A percentile compares a stretch with the other conserved stretches of the same genome.
phyloP scores from a whole-genome alignment of 2,888 invertebrate genomes.

The Entomobrya multifasciata region DNA sequence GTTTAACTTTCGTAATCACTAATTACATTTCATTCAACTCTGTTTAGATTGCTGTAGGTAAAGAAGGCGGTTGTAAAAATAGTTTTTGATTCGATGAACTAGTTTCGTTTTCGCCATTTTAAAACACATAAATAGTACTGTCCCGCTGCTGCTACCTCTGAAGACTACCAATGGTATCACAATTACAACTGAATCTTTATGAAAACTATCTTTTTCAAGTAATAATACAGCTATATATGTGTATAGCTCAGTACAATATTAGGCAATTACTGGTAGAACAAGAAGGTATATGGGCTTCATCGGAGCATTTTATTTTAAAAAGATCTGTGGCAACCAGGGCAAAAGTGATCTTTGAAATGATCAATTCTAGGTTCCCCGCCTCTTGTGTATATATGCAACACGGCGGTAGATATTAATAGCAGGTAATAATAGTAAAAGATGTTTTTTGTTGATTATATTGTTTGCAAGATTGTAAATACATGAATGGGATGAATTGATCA shows the following conservation, averaged over 20 bases:
- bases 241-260: background rate
- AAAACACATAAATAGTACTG: too few relatives aligned
- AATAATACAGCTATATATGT: background rate
- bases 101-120: conserved; percentile 40
- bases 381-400: too few relatives aligned
- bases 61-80: background rate
- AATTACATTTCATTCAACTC: background rate
- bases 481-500: conserved; percentile 12
- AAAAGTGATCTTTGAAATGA: too few relatives aligned
- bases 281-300: conserved; percentile 44
- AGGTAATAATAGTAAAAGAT: too few relatives aligned
- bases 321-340: too few relatives aligned
- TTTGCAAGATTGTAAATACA: conserved; percentile 19
- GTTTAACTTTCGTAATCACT: conserved; percentile 50
- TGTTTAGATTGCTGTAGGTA: too few relatives aligned
- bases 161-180: background rate
- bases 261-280: conserved; percentile 16
- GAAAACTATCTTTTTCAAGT: background rate
- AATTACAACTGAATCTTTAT: background rate
- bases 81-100: conserved; percentile 51
- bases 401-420: too few relatives aligned
- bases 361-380: too few relatives aligned
- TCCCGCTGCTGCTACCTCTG: background rate
- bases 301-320: conserved; percentile 37
- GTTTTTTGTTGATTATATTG: too few relatives aligned